phyloP scores from a whole-genome alignment of 2,888 invertebrate species.

The Ophion costatus region DNA sequence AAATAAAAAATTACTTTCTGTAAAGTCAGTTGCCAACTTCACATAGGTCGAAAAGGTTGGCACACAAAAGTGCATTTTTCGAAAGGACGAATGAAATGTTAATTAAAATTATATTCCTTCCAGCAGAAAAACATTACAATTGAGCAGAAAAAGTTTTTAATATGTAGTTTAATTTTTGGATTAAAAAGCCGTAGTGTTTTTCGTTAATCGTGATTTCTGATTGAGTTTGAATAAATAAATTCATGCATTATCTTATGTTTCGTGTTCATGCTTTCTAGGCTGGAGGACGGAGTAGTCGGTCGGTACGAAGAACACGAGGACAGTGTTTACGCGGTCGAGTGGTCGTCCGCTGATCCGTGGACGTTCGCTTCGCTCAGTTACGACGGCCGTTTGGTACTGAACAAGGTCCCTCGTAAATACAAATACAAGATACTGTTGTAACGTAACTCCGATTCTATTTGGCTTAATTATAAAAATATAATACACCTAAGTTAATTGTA shows the following conservation, averaged over 20 bases:
- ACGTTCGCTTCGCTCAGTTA: constrained; percentile 99
- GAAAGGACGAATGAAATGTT: not conserved
- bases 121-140: not conserved
- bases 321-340: constrained; percentile 98
- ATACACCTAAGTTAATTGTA: constrained; percentile 55
- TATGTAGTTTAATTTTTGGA: not conserved
- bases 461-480: constrained; percentile 49
- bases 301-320: constrained; percentile 99
- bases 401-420: constrained; percentile 95
- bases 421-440: constrained; percentile 96
- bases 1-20: no score
- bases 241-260: not conserved
- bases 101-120: no score
- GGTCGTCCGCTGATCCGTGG: constrained; percentile 99
- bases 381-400: constrained; percentile 97
- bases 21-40: no score
- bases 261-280: constrained; percentile 80
- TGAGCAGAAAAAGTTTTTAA: not conserved
- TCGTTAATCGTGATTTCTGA: not conserved
- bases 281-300: constrained; percentile 94
- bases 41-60: no score
- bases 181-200: not conserved
- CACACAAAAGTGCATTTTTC: not conserved
- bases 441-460: constrained; percentile 67
- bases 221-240: not conserved